Evolutionary conservation across 2,888 invertebrate species (phyloP).

Genomic region (Autographa gamma): DNA sequence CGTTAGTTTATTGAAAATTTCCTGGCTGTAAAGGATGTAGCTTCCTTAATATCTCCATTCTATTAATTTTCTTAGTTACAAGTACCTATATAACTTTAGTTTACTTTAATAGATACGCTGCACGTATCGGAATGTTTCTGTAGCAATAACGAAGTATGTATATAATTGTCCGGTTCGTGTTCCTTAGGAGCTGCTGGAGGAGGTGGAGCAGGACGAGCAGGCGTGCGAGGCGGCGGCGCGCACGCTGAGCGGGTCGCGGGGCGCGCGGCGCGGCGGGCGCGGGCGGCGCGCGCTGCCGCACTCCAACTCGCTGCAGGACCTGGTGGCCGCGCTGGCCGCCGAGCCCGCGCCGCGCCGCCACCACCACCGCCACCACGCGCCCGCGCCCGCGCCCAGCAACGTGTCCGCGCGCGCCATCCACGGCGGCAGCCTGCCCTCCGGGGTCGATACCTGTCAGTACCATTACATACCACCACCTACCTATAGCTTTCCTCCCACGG

Average conservation of each 20-base stretch:
- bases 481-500: no score
- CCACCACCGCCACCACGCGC: conserved; percentile 67
- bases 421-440: conserved; percentile 86
- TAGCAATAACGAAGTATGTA: not conserved
- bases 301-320: conserved; percentile 90
- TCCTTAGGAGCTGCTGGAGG: conserved; percentile 91
- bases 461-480: no score
- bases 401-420: conserved; percentile 83
- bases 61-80: no score
- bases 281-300: conserved; percentile 83
- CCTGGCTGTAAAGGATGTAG: no score
- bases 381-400: conserved; percentile 68
- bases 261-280: conserved; percentile 78
- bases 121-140: not conserved
- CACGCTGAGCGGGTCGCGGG: conserved; percentile 76
- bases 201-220: conserved; percentile 93
- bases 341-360: conserved; percentile 76
- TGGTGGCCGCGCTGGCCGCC: conserved; percentile 86
- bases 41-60: no score
- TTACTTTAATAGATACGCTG: not conserved
- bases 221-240: conserved; percentile 88
- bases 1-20: no score
- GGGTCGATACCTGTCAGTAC: conserved; percentile 82
- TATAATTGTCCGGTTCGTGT: not conserved
- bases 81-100: no score